Conservation (phyloP, 2,113 vertebrate genomes). For the Melanerpes aurifrons region DNA sequence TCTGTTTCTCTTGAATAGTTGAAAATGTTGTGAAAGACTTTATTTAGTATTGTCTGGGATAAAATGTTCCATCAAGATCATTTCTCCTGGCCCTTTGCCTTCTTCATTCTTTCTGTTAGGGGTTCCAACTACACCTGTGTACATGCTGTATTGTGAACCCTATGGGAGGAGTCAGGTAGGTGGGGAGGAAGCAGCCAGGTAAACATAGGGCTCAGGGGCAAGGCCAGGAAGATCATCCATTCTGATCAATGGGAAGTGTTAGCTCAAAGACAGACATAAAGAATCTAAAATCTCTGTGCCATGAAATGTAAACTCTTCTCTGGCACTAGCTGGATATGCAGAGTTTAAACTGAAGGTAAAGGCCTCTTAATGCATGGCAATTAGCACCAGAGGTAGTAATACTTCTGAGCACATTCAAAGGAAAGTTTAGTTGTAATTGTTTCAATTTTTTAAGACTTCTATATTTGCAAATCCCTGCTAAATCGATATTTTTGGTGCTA, state of each 20-base stretch:
- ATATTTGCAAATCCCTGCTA: background rate
- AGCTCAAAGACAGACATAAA: background rate
- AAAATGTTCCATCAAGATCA: background rate
- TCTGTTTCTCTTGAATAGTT: background rate
- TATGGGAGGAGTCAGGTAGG: background rate
- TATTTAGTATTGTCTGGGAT: background rate
- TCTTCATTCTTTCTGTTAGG: background rate
- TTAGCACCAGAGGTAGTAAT: background rate
- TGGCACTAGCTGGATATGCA: background rate
- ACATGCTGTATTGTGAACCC: background rate
- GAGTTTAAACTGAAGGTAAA: background rate
- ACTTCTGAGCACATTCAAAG: background rate
- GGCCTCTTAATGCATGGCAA: background rate
- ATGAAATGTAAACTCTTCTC: background rate
- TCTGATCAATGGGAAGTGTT: background rate
- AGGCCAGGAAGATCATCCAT: background rate
- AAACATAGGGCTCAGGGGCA: accelerated
- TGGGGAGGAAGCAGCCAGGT: accelerated
- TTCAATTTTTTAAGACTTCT: background rate
- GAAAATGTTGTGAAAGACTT: background rate
- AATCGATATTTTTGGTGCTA: background rate
- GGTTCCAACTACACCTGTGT: background rate
- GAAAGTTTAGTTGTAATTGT: background rate
- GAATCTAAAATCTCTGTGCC: background rate
- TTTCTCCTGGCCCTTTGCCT: background rate